These are phyloP conservation scores for Eremobia ochroleuca DNA, from an alignment of 2,888 invertebrate species.

Conservation along the genomic window DNA sequence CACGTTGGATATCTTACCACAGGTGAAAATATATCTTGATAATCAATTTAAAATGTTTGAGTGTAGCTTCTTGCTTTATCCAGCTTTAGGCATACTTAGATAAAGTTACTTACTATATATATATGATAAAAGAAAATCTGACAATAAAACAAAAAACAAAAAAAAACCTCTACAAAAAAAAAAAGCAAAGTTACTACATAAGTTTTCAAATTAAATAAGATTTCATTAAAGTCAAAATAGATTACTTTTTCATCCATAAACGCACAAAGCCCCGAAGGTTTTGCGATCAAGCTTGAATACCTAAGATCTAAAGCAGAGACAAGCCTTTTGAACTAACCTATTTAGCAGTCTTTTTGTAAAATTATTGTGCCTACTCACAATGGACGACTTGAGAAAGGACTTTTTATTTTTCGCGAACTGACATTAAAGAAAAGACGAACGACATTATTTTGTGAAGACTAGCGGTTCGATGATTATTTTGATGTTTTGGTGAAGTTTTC, in stretches of 20 bases:
- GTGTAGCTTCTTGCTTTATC: not conserved
- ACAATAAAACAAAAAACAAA: not conserved
- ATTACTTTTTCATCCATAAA: conserved; percentile 55
- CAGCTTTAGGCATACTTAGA: not conserved
- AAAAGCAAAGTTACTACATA: conserved; percentile 7
- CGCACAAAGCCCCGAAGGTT: conserved; percentile 32
- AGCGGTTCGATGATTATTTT: not conserved
- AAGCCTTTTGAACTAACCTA: conserved; percentile 40
- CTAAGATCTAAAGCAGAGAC: conserved; percentile 14
- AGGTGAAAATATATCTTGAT: not conserved
- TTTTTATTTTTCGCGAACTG: conserved; percentile 30
- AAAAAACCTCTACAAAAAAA: conserved; percentile 15
- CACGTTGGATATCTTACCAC: not conserved
- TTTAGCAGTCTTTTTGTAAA: conserved; percentile 46
- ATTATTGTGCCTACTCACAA: conserved; percentile 51
- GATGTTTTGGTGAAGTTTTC: not conserved
- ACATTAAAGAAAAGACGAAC: conserved; percentile 10
- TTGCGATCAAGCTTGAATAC: conserved; percentile 34
- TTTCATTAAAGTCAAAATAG: conserved; percentile 37
- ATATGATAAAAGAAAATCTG: not conserved
- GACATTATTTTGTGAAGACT: not conserved
- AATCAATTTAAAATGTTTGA: not conserved
- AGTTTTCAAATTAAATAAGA: conserved; percentile 29
- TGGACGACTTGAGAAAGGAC: conserved; percentile 8
- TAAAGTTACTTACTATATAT: no score